Evolutionary conservation across 2,888 invertebrate species (phyloP).

Genomic region (Tenthredo distinguenda): DNA sequence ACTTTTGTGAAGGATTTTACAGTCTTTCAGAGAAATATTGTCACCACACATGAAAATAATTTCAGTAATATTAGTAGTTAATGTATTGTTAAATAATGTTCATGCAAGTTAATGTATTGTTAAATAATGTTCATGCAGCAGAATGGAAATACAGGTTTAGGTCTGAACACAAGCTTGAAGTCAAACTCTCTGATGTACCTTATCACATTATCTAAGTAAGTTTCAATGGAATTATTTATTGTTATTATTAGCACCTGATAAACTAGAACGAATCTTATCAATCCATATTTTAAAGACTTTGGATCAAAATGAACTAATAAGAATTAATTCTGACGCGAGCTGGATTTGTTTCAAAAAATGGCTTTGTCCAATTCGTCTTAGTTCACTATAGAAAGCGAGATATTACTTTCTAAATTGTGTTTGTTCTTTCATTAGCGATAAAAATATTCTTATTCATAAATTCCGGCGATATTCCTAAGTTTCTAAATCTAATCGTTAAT

Average conservation of each 20-base stretch:
- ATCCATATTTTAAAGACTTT: background rate
- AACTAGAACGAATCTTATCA: background rate
- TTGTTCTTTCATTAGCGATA: background rate
- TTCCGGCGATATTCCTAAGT: background rate
- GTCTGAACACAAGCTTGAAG: background rate
- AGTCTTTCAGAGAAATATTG: background rate
- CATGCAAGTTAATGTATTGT: background rate
- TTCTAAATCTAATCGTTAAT: background rate
- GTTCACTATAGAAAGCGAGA: background rate
- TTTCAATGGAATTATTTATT: background rate
- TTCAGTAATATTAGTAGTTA: background rate
- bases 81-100: constrained; percentile 16
- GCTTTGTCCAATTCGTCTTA: background rate
- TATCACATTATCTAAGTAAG: background rate
- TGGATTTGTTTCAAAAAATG: background rate
- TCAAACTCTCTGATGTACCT: constrained; percentile 5
- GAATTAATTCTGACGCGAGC: background rate
- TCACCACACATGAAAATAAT: background rate
- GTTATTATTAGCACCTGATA: background rate
- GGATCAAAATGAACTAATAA: background rate
- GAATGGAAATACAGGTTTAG: background rate
- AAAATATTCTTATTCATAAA: background rate
- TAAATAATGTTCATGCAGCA: constrained; percentile 6
- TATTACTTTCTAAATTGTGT: background rate
- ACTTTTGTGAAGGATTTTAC: background rate